Base-by-base conservation (phyloP, 2,113 vertebrate species). In the Casuarius casuarius region DNA sequence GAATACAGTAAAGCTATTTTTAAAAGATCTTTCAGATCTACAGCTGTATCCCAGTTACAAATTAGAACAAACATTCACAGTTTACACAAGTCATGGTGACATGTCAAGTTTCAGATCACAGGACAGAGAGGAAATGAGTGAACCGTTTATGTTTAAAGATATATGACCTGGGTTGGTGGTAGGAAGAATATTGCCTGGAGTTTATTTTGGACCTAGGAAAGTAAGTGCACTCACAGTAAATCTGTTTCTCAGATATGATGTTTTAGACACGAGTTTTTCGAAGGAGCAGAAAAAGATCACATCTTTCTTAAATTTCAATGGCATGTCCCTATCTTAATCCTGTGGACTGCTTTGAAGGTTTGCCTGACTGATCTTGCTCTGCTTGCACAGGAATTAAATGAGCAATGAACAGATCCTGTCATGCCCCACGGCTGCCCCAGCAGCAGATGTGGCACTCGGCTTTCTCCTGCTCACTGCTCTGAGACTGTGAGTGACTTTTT, bases 21-120 rank as follows among this genome's bases (percentile, higher is more conserved):
- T 78, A 85, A 90, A 74, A 54, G 38, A 19, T 10, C 62, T 65
- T 40, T 58, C 38, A 26, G 56, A 71, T 62, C 73, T 90, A 77
- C 28, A 62, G 73, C 81, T 90, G 76, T 71, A 92, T 76, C 87
- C 54, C 86, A 93, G 94, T 3, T 78, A 95, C 75, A 91, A 78
- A 82, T 56, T 7, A n/a, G 86, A 94, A 73, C 61, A 59, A 92
- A 84, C 73, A 44, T 46, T 84, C 71, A 23, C 75, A 3, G 5
- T 4, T 87, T 90, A 80, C 63, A 71, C 23, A 9, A 87, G 66
- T 31, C 52, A 46, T 3, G 19, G n/a, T 54, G 91, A 87, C 77
- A n/a, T 4, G 26, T 68, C 20, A 67, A 73, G 66, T 16, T 92
- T 65, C 67, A 90, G 62, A 70, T 83, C 88, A 77, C 77, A 81